Conservation (phyloP, 2,797 vertebrate species). For the Argya squamiceps region DNA sequence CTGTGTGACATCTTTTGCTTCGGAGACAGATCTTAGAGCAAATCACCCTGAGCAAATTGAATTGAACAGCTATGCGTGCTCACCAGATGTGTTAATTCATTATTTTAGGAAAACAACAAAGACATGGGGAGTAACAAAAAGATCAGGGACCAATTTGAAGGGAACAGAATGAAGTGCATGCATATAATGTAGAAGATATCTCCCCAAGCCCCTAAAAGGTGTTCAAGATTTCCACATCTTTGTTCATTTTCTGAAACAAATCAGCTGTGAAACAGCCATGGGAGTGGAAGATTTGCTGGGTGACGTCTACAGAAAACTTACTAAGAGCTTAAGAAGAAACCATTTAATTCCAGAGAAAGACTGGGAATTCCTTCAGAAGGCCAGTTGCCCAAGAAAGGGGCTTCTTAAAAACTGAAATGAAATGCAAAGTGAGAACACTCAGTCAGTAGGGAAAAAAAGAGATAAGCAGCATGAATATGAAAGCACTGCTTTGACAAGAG, state of each 20-base stretch:
- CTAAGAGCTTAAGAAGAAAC: not conserved
- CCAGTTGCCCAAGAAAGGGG: not conserved
- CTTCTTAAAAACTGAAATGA: not conserved
- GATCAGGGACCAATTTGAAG: not conserved
- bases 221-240: not conserved
- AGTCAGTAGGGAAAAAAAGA: accelerated
- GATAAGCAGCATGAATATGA: not conserved
- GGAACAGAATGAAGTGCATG: not conserved
- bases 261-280: not conserved
- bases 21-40: not conserved
- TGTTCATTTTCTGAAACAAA: not conserved
- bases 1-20: not conserved
- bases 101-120: not conserved
- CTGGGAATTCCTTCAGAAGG: not conserved
- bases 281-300: not conserved
- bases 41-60: not conserved
- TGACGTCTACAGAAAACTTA: not conserved
- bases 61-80: not conserved
- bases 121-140: not conserved
- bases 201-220: not conserved
- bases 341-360: not conserved
- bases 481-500: not conserved
- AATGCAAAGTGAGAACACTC: not conserved
- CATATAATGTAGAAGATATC: not conserved
- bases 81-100: not conserved